Evolutionary conservation across 2,888 invertebrate genomes (phyloP).

Genomic region (Maniola hyperantus): DNA sequence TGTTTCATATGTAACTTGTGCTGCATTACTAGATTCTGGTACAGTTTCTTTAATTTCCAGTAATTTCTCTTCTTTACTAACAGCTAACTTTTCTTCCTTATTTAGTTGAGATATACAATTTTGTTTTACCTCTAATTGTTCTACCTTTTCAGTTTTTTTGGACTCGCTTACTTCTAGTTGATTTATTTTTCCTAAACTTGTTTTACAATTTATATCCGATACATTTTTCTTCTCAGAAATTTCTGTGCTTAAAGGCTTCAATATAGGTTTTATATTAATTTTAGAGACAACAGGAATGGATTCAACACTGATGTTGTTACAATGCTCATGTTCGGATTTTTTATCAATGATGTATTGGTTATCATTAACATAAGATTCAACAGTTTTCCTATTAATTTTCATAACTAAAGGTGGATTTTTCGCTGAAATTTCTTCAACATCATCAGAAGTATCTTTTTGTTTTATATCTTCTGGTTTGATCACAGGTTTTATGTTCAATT

Average conservation of each 20-base stretch:
- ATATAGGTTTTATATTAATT: conserved; percentile 65
- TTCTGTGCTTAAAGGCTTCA: conserved; percentile 42
- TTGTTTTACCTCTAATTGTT: conserved; percentile 24
- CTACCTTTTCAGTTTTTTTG: conserved; percentile 15
- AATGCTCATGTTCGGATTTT: conserved; percentile 49
- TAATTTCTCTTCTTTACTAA: conserved; percentile 23
- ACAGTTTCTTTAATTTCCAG: conserved; percentile 20
- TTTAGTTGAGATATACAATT: conserved; percentile 32
- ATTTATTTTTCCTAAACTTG: conserved; percentile 11
- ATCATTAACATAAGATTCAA: conserved; percentile 58
- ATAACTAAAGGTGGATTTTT: conserved; percentile 74
- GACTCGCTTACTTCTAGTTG: conserved; percentile 20
- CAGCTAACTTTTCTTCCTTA: conserved; percentile 18
- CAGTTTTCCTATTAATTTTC: conserved; percentile 75
- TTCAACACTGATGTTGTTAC: conserved; percentile 56
- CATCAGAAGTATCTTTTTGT: conserved; percentile 48
- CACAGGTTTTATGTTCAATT: conserved; percentile 78
- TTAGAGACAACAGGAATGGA: conserved; percentile 53
- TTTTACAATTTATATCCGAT: conserved; percentile 27
- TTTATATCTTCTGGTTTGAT: conserved; percentile 68
- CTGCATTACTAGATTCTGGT: conserved; percentile 15
- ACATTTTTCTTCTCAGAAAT: conserved; percentile 37
- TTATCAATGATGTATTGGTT: conserved; percentile 44
- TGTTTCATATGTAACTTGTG: conserved; percentile 19
- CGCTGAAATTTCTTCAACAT: conserved; percentile 51